Evolutionary conservation across 2,888 invertebrate genomes (phyloP), one percentile per base, ranked within the genome.

Genomic region (Parasteatoda lunata): DNA sequence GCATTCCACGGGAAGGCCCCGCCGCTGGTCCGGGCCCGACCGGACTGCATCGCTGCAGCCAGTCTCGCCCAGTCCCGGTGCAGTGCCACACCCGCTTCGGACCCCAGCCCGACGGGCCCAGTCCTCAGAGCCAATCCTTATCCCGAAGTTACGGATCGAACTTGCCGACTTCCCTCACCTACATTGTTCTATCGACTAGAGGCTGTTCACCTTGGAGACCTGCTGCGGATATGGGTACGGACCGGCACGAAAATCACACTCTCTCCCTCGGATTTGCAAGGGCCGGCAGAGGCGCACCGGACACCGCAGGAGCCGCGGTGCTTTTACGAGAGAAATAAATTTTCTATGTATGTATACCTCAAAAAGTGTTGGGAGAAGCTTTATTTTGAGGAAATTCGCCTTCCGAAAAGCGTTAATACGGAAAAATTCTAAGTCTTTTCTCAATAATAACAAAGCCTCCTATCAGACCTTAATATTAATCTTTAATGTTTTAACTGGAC

Each of bases 51-150:
- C 13, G 4, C 54, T 13, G 13, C 54, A 54, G 83, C 65, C 85
- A 89, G 89, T 89, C 89, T 90, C 90, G 89, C 90, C 90, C 91
- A 91, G 91, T 89, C 91, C 91, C 89, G 90, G 87, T 73, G 88
- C 85, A 88, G 89, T 84, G 88, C 90, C 90, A 83, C 89, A 88
- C 91, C 91, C 91, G 91, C 92, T 92, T 92, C 92, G 92, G 92
- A 92, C 93, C 92, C 93, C 92, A 93, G 93, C 93, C 93, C 93
- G 93, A 93, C 93, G 93, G 92, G 92, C 94, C 93, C 93, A 93
- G 93, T 93, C 94, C 94, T 94, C 94, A 94, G 94, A 94, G 94
- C 94, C 94, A 94, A 94, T 94, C 94, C 94, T 94, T 94, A 92
- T 94, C 93, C 94, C 94, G 93, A 92, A 92, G 92, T 92, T 93